These are phyloP conservation scores for Coregonus clupeaformis DNA, from an alignment of 2,113 vertebrate genomes.

Conservation along the genomic window DNA sequence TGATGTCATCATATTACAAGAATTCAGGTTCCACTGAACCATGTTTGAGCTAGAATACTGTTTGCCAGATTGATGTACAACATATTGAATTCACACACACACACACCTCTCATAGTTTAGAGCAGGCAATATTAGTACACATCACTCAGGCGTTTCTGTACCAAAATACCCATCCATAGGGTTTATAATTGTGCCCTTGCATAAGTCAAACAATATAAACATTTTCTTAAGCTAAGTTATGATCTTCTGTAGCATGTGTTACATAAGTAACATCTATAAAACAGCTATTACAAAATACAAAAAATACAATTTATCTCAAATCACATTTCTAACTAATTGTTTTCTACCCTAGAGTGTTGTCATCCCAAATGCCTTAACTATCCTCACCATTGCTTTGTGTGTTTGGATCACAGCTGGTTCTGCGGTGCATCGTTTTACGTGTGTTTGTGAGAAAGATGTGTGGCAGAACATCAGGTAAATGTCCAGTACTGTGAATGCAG, in stretches of 20 bases:
- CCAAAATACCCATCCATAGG: not conserved
- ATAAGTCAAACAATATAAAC: too few species aligned
- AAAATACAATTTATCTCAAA: not conserved
- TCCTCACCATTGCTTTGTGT: not conserved
- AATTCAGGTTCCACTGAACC: too few species aligned
- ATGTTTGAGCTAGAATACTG: not conserved
- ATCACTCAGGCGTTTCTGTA: not conserved
- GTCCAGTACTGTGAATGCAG: not conserved
- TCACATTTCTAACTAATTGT: not conserved
- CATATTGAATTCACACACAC: not conserved
- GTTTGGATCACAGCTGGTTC: constrained; percentile 48
- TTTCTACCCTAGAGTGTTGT: not conserved
- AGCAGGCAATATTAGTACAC: not conserved
- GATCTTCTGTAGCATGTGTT: constrained; percentile 19
- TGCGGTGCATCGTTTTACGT: constrained; percentile 20
- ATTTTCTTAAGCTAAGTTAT: too few species aligned
- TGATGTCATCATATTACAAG: not conserved
- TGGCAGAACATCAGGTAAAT: not conserved
- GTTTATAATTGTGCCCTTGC: not conserved
- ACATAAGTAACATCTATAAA: not conserved
- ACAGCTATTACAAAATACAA: not conserved
- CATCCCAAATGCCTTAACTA: not conserved
- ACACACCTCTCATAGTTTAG: not conserved
- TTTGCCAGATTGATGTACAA: not conserved
- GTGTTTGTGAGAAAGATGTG: not conserved